Percentiles rank a stretch among this genome's conserved stretches.
Conservation (phyloP, 2,888 invertebrate species). For the Melieria crassipennis region DNA sequence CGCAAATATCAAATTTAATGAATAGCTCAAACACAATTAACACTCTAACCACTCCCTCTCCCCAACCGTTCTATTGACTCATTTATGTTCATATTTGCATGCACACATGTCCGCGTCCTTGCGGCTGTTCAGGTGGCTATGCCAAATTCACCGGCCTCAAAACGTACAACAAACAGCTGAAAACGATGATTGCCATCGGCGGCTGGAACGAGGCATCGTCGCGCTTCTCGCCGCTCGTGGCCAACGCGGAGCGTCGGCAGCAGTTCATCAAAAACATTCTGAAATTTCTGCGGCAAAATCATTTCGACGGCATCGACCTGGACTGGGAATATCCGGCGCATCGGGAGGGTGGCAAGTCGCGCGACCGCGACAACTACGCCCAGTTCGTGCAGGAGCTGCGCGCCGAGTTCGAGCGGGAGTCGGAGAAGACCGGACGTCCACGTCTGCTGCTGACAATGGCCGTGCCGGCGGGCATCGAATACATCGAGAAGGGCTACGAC, state of each 20-base stretch:
- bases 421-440: conserved; percentile 82
- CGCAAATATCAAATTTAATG: background rate
- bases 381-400: conserved; percentile 87
- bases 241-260: conserved; percentile 77
- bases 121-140: conserved; percentile 79
- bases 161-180: conserved; percentile 90
- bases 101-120: conserved; percentile 2
- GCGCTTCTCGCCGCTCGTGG: conserved; percentile 88
- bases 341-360: conserved; percentile 75
- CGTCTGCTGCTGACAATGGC: conserved; percentile 89
- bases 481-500: conserved; percentile 93
- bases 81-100: background rate
- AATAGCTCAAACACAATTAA: conserved; percentile 19
- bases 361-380: conserved; percentile 89
- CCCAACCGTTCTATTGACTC: background rate
- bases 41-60: background rate
- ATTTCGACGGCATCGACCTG: conserved; percentile 91
- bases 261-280: conserved; percentile 85
- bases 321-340: conserved; percentile 79
- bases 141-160: conserved; percentile 93
- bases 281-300: conserved; percentile 89
- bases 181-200: conserved; percentile 90
- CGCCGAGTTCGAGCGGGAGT: conserved; percentile 88
- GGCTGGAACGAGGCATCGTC: conserved; percentile 94
- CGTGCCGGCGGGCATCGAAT: conserved; percentile 92